Evolutionary conservation across 1,140 invertebrate genomes (phyloP), one percentile per base, ranked within the genome.

Genomic region (Drosophila tristis): DNA sequence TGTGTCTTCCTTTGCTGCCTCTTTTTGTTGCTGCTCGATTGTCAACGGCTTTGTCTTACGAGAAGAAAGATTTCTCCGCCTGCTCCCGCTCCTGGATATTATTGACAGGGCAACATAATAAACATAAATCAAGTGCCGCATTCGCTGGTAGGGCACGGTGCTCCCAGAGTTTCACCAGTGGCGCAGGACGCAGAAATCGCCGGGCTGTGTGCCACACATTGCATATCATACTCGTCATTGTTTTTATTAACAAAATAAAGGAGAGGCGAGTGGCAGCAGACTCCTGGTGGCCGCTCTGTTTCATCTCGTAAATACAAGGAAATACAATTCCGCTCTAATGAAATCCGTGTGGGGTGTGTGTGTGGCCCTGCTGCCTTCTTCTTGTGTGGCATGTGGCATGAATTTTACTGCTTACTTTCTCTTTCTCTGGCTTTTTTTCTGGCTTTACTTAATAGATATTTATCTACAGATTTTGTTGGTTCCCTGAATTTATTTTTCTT

Each of bases 21-120:
- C 43, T n/a, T 29, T 8, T 73, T 56, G 50, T 61, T 58, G 35
- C 43, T 47, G n/a, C 7, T 20, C 20, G 20, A 57, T 70, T 81
- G 81, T 86, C 81, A 86, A 82, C 81, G 78, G 74, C 74, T 78
- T 86, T 86, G 81, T 86, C 81, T 86, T 87, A 66, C 35, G 11
- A 13, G 11, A 39, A 39, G 35, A 39, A 39, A 39, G 11, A 39
- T 39, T 13, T 8, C 11, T 39, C 11, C 11, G 11, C 0, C 35
- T 13, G 11, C 11, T 39, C 4, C 35, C 13, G 49, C 35, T 31
- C 42, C 51, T 62, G 60, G 43, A 53, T 68, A 60, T 71, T 81
- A 85, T 86, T 86, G 81, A 68, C 81, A 86, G 70, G 65, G 63
- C 79, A 82, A 66, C 82, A 86, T 86, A 86, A 86, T 82, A 87